A percentile compares a stretch with the other conserved stretches of the same genome.
Evolutionary conservation across 2,113 vertebrate genomes (phyloP).

Genomic region (Ornithorhynchus anatinus): DNA sequence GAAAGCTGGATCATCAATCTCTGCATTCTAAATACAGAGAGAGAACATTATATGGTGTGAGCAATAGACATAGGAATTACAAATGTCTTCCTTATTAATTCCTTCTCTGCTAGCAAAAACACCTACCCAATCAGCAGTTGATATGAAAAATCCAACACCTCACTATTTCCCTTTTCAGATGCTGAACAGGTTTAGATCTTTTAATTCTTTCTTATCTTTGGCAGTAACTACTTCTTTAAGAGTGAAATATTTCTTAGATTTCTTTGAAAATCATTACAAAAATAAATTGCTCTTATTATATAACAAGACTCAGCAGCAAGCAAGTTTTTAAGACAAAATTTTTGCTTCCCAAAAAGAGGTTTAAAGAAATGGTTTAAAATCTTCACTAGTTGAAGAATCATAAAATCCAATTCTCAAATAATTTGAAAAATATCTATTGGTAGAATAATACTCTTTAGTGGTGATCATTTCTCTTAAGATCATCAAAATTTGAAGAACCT

Average conservation of each 20-base stretch:
- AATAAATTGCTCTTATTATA: background rate
- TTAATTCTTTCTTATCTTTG: constrained; percentile 20
- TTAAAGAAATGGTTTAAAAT: constrained; percentile 17
- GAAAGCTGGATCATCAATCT: background rate
- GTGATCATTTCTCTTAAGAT: background rate
- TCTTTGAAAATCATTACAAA: constrained; percentile 47
- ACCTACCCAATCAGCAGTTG: constrained; percentile 13
- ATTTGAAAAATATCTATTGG: constrained; percentile 21
- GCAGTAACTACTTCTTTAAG: constrained; percentile 13
- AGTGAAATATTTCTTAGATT: constrained; percentile 32
- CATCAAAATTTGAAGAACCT: background rate
- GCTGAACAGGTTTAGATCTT: constrained; percentile 16
- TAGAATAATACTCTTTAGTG: constrained; percentile 5
- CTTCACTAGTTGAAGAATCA: constrained; percentile 1
- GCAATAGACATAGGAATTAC: background rate
- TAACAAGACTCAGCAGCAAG: background rate
- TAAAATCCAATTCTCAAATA: background rate
- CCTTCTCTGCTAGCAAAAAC: background rate
- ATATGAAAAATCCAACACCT: background rate
- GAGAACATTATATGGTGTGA: constrained; percentile 3
- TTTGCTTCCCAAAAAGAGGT: constrained; percentile 7
- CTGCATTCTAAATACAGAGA: background rate
- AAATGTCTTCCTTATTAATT: background rate
- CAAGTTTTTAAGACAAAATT: constrained; percentile 27
- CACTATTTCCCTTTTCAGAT: background rate